A percentile compares a stretch with the other conserved stretches of the same genome.
Conservation (phyloP, 2,113 vertebrate species). For the Chionis minor region DNA sequence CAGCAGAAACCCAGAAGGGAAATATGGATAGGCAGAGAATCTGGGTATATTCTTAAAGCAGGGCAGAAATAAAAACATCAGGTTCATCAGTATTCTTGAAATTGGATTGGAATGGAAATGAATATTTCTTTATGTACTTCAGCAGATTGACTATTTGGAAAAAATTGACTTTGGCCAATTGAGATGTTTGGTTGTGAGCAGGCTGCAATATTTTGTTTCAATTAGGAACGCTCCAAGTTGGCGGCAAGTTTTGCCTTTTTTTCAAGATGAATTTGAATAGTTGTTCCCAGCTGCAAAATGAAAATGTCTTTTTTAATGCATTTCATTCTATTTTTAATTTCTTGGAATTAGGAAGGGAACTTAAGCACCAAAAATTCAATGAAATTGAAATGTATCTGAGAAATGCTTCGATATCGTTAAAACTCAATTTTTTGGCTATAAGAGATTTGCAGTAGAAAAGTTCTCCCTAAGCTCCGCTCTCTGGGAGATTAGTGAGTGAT, state of each 20-base stretch:
- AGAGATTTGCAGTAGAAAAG: background rate
- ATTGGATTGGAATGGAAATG: background rate
- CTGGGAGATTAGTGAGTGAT: background rate
- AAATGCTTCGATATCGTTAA: background rate
- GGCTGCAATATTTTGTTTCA: conserved; percentile 1
- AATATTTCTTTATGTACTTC: background rate
- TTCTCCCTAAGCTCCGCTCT: background rate
- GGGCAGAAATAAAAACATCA: background rate
- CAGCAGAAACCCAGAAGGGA: background rate
- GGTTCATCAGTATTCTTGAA: background rate
- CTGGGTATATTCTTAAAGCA: background rate
- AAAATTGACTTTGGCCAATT: background rate
- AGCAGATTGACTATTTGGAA: background rate
- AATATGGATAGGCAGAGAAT: background rate
- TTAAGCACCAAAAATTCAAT: background rate
- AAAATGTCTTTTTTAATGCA: background rate
- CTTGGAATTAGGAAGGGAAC: background rate
- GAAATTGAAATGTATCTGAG: background rate
- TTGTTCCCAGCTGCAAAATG: background rate
- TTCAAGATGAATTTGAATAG: background rate
- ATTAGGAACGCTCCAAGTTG: background rate
- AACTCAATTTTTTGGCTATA: background rate
- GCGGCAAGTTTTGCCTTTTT: background rate
- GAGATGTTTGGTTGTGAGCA: background rate
- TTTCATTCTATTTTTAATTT: conserved; percentile 38